Base-by-base conservation (phyloP, 2,113 vertebrate genomes). In the Eupsittula cactorum region DNA sequence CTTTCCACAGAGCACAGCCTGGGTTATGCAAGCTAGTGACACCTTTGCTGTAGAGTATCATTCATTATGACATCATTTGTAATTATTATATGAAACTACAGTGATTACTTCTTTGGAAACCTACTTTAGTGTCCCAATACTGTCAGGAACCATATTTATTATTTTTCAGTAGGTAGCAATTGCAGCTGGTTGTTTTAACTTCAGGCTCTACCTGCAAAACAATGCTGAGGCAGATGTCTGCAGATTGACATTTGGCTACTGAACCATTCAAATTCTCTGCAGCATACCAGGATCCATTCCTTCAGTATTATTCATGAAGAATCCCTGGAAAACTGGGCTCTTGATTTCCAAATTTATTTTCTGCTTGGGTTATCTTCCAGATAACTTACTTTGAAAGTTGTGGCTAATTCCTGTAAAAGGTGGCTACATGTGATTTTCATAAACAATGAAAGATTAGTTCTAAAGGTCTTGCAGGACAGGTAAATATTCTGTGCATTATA, bases 371-470 rank as follows among this genome's bases (percentile, higher is more conserved):
- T 16, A 50, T 78, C 60, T 90, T 69, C 24, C 35, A 81, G 20
- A 13, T 10, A 25, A 3, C 6, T 70, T 64, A 47, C 25, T 39
- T 57, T 9, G 46, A 35, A 9, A 59, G 7, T 31, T 63, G 24
- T 1, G 1, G 13, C 2, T 60, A 1, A 8, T 28, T 49, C 75
- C 37, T 73, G 17, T 7, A 3, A 76, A 35, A 39, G n/a, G 8
- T 57, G 8, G 29, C 7, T 25, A 25, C 6, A 2, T 2, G 3
- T 1, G 2, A 0, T 29, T 59, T 73, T 75, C 31, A 6, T 27
- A 67, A 77, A 44, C 2, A 5, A 3, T 50, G 44, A 41, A 25
- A 35, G 16, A 27, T 16, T 33, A 8, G 3, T 62, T 67, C 17
- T 62, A 35, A 33, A 62, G 25, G 3, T 62, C 44, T 67, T 78